Base-by-base conservation (phyloP, 1,140 invertebrate species). In the Lordiphosa stackelbergi region DNA sequence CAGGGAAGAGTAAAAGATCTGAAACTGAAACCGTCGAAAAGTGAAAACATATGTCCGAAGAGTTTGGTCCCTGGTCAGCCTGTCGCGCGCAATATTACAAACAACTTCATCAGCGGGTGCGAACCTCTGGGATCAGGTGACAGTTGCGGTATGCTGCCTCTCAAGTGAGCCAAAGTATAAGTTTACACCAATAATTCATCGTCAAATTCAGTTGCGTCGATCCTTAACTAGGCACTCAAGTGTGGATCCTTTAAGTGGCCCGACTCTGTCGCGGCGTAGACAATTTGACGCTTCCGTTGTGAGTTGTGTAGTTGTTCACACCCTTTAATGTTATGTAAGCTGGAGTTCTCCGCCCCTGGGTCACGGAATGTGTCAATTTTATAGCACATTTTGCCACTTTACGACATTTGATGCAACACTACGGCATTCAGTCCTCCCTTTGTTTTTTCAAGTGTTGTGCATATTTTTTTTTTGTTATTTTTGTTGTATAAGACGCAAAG, bases 241-340 rank as follows among this genome's bases (percentile, higher is more conserved):
- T 77, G 72, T 53, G 24, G 72, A 69, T 56, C 31, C 42, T 51
- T 54, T 56, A 61, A 65, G 68, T 42, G 56, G 38, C 40, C n/a
- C 37, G 22, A 5, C 16, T 55, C 56, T 38, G 58, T 6, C 28
- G 5, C 6, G 61, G 72, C 81, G 75, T 85, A 85, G 81, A 85
- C 81, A 85, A 85, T 85, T 70, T 61, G 81, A 85, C 81, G 81
- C 81, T 85, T 85, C 81, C 81, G 81, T 71, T 61, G 31, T 4
- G 8, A 2, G 6, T 22, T 19, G 3, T 38, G 24, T 22, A 46
- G 11, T 46, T 7, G 59, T 65, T 68, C 42, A 65, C 77, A 72
- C 72, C 77, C 77, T 73, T 81, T 43, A 41, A 40, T 65, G 57
- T 83, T 75, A 66, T 53, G 49, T 63, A 81, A 70, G 57, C 56